Base-by-base conservation (phyloP, 1,140 invertebrate species). In the Aphaenogaster rudis region DNA sequence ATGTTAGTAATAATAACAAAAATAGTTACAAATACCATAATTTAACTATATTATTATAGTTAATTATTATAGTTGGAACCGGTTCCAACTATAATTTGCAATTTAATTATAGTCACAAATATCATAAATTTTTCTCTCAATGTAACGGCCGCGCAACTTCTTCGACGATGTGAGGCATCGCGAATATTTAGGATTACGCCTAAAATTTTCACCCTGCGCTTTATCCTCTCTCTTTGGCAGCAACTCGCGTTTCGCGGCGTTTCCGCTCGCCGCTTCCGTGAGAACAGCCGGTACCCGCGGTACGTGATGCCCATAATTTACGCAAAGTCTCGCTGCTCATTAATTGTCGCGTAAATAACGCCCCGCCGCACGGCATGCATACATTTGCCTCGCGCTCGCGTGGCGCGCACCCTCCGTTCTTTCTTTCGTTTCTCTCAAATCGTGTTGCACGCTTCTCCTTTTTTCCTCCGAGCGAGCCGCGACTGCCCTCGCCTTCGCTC, bases 321-420 rank as follows among this genome's bases (percentile, higher is more conserved):
- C 79, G 79, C 59, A 79, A 69, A 63, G 13, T 63, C 76, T 78
- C 48, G 74, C 85, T 78, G 57, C 71, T 74, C 84, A 77, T 89
- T 86, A 87, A 82, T 78, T 88, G 66, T 54, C 79, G 66, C 89
- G 79, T 80, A 88, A 90, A 87, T 89, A 91, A 89, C 81, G 64
- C 21, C 64, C 85, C 72, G 74, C 74, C 85, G 74, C 82, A 81
- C 67, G 84, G 39, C 54, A 82, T 39, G 80, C 80, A 72, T 74
- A 59, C 63, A 88, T 87, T 87, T 82, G 57, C n/a, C 42, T 17
- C 64, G 67, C 11, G 42, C 17, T 33, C 61, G 33, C 36, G 57
- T 57, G 54, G 21, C 78, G 11, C 33, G 5, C 77, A 6, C 39
- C 17, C 36, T 13, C 21, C 15, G 11, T 50, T 17, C 36, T 39